These are phyloP conservation scores for Euproctis similis DNA, from an alignment of 2,888 invertebrate species.

Conservation along the genomic window DNA sequence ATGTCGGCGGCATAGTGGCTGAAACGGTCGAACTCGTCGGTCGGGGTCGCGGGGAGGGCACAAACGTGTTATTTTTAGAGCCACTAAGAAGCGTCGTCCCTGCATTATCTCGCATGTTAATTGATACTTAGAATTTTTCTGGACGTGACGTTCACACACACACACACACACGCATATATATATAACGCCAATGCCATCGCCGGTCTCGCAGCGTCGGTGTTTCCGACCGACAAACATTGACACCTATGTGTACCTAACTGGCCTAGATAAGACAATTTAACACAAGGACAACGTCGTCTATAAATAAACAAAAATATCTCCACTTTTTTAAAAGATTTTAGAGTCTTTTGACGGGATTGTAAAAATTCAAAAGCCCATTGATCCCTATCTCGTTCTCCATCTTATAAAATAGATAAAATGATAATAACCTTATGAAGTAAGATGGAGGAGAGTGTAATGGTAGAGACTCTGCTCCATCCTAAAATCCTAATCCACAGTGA, in stretches of 20 bases:
- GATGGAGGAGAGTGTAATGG: too few relatives aligned
- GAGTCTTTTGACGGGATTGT: too few relatives aligned
- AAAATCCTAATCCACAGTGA: too few relatives aligned
- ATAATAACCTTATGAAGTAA: too few relatives aligned
- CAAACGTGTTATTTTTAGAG: constrained; percentile 62
- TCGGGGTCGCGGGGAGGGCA: constrained; percentile 30
- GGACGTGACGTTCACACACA: constrained; percentile 57
- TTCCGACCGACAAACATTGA: constrained; percentile 69
- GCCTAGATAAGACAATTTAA: constrained; percentile 47
- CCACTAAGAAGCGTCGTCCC: constrained; percentile 65
- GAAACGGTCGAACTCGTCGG: constrained; percentile 29
- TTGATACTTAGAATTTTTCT: constrained; percentile 70
- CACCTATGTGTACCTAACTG: constrained; percentile 65
- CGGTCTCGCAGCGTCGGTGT: constrained; percentile 40
- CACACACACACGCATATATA: too few relatives aligned
- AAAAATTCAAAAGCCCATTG: too few relatives aligned
- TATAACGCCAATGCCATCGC: constrained; percentile 60
- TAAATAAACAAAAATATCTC: too few relatives aligned
- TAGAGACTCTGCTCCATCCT: too few relatives aligned
- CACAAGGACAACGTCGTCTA: constrained; percentile 40
- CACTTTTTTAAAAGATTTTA: too few relatives aligned
- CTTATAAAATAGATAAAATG: too few relatives aligned
- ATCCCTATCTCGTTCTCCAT: too few relatives aligned
- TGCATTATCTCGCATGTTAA: constrained; percentile 65
- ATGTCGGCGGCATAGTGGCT: constrained; percentile 38